A percentile compares a stretch with the other conserved stretches of the same genome.
Evolutionary conservation across 2,888 invertebrate genomes (phyloP).

Genomic region (Scaptomyza flava): DNA sequence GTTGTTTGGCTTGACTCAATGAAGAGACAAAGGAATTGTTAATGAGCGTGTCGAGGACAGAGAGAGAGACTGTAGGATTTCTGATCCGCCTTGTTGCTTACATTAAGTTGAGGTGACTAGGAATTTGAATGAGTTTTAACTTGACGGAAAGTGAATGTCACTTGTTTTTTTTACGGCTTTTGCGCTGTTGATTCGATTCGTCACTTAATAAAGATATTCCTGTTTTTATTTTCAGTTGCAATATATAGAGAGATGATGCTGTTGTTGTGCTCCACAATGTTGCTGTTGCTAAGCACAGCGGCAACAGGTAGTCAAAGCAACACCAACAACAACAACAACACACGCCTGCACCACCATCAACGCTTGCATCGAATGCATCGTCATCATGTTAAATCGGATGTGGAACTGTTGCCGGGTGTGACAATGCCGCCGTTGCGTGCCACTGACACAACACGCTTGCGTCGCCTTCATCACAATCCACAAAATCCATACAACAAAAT

Average conservation of each 20-base stretch:
- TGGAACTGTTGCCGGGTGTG: slow-evolving; percentile 68
- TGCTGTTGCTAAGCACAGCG: slow-evolving; percentile 39
- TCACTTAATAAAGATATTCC: slow-evolving; percentile 62
- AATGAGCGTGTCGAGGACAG: slow-evolving; percentile 53
- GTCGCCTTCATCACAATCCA: slow-evolving; percentile 62
- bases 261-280: slow-evolving; percentile 49
- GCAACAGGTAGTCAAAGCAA: slow-evolving; percentile 52
- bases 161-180: slow-evolving; percentile 11
- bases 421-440: slow-evolving; percentile 39
- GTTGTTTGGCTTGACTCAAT: slow-evolving; percentile 31
- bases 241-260: slow-evolving; percentile 23
- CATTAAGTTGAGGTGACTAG: slow-evolving; percentile 63
- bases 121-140: slow-evolving; percentile 64
- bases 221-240: slow-evolving; percentile 44
- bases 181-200: slow-evolving; percentile 35
- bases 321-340: slow-evolving; percentile 29
- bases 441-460: slow-evolving; percentile 61
- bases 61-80: slow-evolving; percentile 13
- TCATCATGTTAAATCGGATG: slow-evolving; percentile 67
- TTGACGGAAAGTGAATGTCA: slow-evolving; percentile 27
- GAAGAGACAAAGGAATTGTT: slow-evolving; percentile 71
- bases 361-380: slow-evolving; percentile 58
- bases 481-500: slow-evolving; percentile 72
- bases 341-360: slow-evolving; percentile 51
- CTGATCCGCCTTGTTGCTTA: slow-evolving; percentile 76